Conservation (phyloP, 92 coral and sea anemone genomes). For the Zoanthus sociatus region DNA sequence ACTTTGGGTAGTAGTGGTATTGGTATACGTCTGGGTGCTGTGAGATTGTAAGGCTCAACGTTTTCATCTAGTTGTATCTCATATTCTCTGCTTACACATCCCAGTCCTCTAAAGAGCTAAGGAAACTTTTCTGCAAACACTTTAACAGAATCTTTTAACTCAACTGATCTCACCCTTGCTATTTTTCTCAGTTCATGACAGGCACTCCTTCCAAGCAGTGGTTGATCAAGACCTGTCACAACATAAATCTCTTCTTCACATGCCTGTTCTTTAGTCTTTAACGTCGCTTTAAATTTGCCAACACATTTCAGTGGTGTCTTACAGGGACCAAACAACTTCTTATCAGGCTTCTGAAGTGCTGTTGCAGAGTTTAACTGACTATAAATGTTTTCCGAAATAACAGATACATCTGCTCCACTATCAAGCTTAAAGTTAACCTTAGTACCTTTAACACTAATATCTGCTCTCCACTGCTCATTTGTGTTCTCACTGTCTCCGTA, state of each 20-base stretch:
- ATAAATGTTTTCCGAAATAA: conserved; percentile 11
- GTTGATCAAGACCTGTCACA: conserved; percentile 35
- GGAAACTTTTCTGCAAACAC: background rate
- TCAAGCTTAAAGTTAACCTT: conserved; percentile 31
- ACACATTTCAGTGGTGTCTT: conserved; percentile 27
- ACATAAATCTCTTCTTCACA: conserved; percentile 47
- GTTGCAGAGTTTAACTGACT: background rate
- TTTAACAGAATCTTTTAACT: conserved; percentile 46
- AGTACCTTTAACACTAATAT: conserved; percentile 8
- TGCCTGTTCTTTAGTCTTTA: conserved; percentile 16
- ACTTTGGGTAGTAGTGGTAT: background rate
- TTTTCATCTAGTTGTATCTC: background rate
- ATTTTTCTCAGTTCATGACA: background rate
- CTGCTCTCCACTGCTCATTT: conserved; percentile 22
- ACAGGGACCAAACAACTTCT: conserved; percentile 46
- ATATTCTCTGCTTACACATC: background rate
- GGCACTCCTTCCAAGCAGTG: conserved; percentile 38
- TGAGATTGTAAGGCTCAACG: background rate
- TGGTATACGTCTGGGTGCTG: background rate
- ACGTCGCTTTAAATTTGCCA: conserved; percentile 36
- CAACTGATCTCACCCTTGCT: background rate
- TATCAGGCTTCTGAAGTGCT: conserved; percentile 19
- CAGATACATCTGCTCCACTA: conserved; percentile 38
- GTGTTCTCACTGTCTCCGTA: background rate
- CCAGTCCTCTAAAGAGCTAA: background rate